Evolutionary conservation across 1,140 invertebrate species (phyloP).

Genomic region (Ceratitis capitata): DNA sequence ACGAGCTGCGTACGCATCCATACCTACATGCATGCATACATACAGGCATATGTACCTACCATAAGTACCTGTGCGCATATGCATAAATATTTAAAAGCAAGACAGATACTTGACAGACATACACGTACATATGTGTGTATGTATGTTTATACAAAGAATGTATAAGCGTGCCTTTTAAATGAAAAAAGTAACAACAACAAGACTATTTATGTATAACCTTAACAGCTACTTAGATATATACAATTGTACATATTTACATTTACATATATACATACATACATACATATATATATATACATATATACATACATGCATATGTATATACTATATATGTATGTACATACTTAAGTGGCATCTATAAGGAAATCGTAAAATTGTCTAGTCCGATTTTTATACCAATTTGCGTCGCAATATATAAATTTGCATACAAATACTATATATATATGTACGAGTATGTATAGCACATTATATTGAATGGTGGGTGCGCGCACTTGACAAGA

Average conservation of each 20-base stretch:
- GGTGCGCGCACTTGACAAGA: constrained; percentile 14
- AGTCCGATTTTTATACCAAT: background rate
- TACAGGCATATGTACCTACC: background rate
- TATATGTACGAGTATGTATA: background rate
- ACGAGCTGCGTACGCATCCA: too few species aligned
- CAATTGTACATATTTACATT: background rate
- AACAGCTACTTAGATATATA: background rate
- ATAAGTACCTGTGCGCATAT: background rate
- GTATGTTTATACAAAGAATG: background rate
- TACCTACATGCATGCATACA: too few species aligned
- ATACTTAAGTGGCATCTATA: background rate
- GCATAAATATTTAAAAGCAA: background rate
- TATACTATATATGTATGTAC: background rate
- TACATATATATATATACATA: background rate
- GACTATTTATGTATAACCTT: background rate
- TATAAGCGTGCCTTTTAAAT: background rate
- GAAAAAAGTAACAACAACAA: background rate
- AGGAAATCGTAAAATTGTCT: constrained; percentile 13
- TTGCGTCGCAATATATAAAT: background rate
- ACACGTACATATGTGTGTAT: background rate
- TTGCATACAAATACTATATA: background rate
- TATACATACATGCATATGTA: background rate
- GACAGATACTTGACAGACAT: background rate
- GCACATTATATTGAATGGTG: too few species aligned
- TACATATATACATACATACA: background rate